Percentiles rank a stretch among this genome's conserved stretches.
These are phyloP conservation scores for Tortricodes alternella DNA, from an alignment of 2,888 invertebrate genomes.

Conservation along the genomic window DNA sequence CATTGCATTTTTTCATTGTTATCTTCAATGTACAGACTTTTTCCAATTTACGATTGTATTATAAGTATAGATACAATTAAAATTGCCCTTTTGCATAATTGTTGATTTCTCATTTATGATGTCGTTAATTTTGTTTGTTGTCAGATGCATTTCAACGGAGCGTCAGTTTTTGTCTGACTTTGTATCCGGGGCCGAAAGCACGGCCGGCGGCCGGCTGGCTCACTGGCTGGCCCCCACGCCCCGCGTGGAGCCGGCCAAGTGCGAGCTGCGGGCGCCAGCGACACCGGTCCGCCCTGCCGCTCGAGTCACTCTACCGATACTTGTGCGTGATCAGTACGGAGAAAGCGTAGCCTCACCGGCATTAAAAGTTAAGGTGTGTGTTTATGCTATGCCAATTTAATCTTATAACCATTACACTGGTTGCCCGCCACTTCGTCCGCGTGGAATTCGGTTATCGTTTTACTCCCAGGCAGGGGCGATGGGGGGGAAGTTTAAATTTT, in stretches of 20 bases:
- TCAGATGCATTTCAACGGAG: constrained; percentile 93
- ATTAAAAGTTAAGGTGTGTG: constrained; percentile 87
- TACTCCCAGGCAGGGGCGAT: too few species aligned
- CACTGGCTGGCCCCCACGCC: constrained; percentile 97
- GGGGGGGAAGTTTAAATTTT: too few species aligned
- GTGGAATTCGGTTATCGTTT: too few species aligned
- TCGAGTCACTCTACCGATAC: constrained; percentile 84
- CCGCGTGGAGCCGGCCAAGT: constrained; percentile 93
- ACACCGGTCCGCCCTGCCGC: constrained; percentile 85
- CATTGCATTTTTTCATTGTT: too few species aligned
- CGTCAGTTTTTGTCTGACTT: constrained; percentile 96
- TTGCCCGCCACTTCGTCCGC: too few species aligned
- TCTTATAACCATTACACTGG: too few species aligned
- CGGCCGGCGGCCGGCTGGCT: constrained; percentile 95
- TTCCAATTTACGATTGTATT: too few species aligned
- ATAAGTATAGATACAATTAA: too few species aligned
- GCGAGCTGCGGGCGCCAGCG: constrained; percentile 90
- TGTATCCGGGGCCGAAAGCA: constrained; percentile 91
- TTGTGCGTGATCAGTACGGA: constrained; percentile 96
- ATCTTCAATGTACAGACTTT: too few species aligned
- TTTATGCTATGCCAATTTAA: too few species aligned
- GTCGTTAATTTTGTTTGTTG: constrained; percentile 28
- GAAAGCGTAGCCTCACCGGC: constrained; percentile 92
- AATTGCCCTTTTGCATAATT: too few species aligned
- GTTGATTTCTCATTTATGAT: too few species aligned